These are phyloP conservation scores for Acronicta aceris DNA, from an alignment of 2,888 invertebrate genomes.

Conservation along the genomic window DNA sequence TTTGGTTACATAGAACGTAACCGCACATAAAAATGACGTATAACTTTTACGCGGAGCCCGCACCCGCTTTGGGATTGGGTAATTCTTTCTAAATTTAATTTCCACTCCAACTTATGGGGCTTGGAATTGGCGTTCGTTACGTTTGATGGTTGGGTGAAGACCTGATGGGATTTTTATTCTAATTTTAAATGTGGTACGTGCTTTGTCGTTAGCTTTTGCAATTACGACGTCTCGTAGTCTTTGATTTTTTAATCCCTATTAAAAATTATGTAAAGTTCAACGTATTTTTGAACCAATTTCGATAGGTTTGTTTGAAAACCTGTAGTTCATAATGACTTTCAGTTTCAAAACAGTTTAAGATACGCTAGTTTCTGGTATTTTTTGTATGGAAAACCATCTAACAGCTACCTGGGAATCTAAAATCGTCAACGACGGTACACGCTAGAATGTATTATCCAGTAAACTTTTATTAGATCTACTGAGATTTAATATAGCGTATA, in stretches of 20 bases:
- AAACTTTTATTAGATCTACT: too few species aligned
- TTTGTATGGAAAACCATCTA: too few species aligned
- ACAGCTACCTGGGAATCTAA: too few species aligned
- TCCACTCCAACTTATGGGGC: constrained; percentile 49
- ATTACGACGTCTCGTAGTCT: not conserved
- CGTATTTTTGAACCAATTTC: too few species aligned
- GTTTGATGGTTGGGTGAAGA: constrained; percentile 26
- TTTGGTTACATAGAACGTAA: constrained; percentile 72
- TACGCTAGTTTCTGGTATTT: too few species aligned
- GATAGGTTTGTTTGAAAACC: too few species aligned
- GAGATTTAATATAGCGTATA: too few species aligned
- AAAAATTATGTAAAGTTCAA: too few species aligned
- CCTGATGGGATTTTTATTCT: constrained; percentile 31
- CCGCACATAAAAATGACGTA: constrained; percentile 82
- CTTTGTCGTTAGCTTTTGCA: constrained; percentile 3
- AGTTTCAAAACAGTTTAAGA: too few species aligned
- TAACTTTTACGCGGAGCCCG: constrained; percentile 60
- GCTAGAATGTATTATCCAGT: too few species aligned
- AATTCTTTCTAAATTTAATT: constrained; percentile 75
- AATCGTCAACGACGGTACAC: too few species aligned
- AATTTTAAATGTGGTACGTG: constrained; percentile 20
- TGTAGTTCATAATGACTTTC: too few species aligned
- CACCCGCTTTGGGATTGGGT: constrained; percentile 66
- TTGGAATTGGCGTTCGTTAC: constrained; percentile 30
- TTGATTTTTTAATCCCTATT: not conserved